phyloP scores from a whole-genome alignment of 2,113 vertebrate species.

The Petaurus breviceps region DNA sequence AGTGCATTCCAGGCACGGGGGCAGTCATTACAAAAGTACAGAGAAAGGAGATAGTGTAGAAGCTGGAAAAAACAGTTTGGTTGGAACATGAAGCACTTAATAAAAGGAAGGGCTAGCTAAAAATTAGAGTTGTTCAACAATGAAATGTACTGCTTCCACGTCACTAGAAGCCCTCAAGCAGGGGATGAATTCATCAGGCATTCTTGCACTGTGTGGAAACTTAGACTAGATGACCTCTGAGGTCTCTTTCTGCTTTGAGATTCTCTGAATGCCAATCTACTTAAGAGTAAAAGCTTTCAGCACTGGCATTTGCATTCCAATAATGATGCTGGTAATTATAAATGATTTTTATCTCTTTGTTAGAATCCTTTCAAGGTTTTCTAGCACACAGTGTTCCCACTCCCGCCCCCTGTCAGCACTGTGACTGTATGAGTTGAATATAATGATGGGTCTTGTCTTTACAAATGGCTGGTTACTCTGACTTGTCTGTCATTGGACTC shows the following conservation, averaged over 20 bases:
- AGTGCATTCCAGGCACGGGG: background rate
- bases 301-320: background rate
- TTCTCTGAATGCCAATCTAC: background rate
- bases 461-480: background rate
- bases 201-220: background rate
- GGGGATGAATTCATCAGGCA: background rate
- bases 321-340: background rate
- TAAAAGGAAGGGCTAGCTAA: background rate
- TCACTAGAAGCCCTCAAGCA: background rate
- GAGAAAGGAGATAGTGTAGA: background rate
- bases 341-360: conserved; percentile 3
- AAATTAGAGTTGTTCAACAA: background rate
- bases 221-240: background rate
- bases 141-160: background rate
- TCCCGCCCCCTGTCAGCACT: background rate
- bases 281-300: background rate
- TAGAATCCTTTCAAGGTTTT: background rate
- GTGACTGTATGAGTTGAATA: background rate
- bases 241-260: background rate
- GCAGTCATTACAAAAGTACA: background rate
- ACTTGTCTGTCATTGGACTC: background rate
- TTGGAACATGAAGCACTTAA: background rate
- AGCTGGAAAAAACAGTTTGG: background rate
- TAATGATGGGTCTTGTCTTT: background rate
- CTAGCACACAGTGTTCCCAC: background rate